A percentile compares a stretch with the other conserved stretches of the same genome.
Conservation (phyloP, 2,888 invertebrate genomes). For the Oithona nana region DNA sequence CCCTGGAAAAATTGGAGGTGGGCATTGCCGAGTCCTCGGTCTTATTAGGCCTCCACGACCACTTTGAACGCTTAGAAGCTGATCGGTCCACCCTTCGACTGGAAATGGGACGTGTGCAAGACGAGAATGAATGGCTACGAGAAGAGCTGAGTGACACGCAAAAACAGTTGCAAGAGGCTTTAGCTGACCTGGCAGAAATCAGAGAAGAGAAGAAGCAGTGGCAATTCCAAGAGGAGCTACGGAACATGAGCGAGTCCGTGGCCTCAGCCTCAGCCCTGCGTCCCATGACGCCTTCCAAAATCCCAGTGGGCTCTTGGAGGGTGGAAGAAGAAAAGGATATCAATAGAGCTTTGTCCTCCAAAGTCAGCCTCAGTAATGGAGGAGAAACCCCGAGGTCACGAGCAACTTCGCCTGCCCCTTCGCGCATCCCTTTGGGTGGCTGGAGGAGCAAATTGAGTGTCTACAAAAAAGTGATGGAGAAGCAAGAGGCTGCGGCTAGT, state of each 20-base stretch:
- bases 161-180: slow-evolving; percentile 9
- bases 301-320: slow-evolving; percentile 17
- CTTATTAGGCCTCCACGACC: slow-evolving; percentile 2
- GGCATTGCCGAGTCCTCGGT: slow-evolving; percentile 15
- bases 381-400: background rate
- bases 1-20: slow-evolving; percentile 12
- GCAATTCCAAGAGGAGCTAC: slow-evolving; percentile 13
- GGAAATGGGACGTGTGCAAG: slow-evolving; percentile 13
- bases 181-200: slow-evolving; percentile 6
- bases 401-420: slow-evolving; percentile 9
- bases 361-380: background rate
- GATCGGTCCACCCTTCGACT: slow-evolving; percentile 7
- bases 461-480: slow-evolving; percentile 14
- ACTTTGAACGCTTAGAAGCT: slow-evolving; percentile 14
- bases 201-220: slow-evolving; percentile 5
- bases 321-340: slow-evolving; percentile 17
- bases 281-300: slow-evolving; percentile 15
- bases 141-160: slow-evolving; percentile 17
- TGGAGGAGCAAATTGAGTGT: slow-evolving; percentile 10
- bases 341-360: slow-evolving; percentile 12
- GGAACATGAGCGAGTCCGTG: background rate
- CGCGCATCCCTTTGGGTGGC: slow-evolving; percentile 8
- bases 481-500: background rate
- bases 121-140: slow-evolving; percentile 18
- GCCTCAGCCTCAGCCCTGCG: slow-evolving; percentile 4